Evolutionary conservation across 2,888 invertebrate species (phyloP).

Genomic region (Chromoteleia sp.): DNA sequence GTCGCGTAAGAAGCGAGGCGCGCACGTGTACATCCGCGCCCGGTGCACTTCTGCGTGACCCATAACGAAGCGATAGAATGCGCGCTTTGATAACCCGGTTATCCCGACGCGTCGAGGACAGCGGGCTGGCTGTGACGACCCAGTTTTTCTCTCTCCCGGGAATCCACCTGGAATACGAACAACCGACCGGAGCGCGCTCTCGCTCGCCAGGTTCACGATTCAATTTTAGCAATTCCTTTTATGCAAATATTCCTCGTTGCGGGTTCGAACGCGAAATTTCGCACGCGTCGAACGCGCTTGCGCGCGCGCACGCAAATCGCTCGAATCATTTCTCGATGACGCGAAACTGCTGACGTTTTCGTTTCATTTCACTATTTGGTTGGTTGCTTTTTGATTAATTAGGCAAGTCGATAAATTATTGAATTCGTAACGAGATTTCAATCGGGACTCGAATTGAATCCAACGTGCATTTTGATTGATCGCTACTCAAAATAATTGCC

Average conservation of each 20-base stretch:
- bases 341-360: no score
- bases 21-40: no score
- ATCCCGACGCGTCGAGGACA: conserved; percentile 70
- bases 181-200: conserved; percentile 68
- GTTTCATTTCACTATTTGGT: no score
- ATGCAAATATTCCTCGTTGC: conserved; percentile 40
- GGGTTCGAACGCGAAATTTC: background rate
- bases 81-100: conserved; percentile 72
- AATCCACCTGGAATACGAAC: conserved; percentile 78
- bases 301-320: no score
- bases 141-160: conserved; percentile 79
- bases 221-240: conserved; percentile 57
- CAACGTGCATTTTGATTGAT: conserved; percentile 3
- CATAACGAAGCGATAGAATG: conserved; percentile 51
- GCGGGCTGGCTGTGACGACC: conserved; percentile 74
- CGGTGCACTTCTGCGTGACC: no score
- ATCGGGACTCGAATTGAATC: background rate
- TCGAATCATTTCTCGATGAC: no score
- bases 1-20: no score
- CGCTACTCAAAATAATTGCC: conserved; percentile 1
- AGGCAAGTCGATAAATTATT: background rate
- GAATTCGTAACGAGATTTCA: background rate
- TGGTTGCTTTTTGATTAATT: background rate
- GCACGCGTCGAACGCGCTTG: background rate
- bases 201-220: conserved; percentile 51